Base-by-base conservation (phyloP, 2,797 vertebrate genomes). In the Mus spretus region DNA sequence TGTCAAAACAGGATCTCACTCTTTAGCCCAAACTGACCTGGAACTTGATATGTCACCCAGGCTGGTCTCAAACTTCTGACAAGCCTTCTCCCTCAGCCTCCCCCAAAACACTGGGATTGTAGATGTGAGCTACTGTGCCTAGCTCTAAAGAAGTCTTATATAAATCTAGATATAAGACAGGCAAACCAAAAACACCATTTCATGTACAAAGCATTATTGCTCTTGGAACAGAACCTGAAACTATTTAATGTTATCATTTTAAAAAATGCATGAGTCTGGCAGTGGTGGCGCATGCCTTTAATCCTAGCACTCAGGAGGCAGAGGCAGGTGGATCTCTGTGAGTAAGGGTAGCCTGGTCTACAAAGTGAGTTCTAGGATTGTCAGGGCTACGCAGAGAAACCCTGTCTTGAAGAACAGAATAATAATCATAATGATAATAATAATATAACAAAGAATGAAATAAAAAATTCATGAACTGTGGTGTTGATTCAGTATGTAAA, bases 151-250 rank as follows among this genome's bases (percentile, higher is more conserved):
- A 90, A 93, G 50, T 57, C 50, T 84, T 72, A 20, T 19, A 20
- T 72, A 37, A n/a, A 19, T 72, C 37, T 47, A 28, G 81, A 74
- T 40, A 24, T 20, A 37, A 88, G 44, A 53, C 47, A 90, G 72
- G 11, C 53, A 63, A 81, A 74, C 22, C 61, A 6, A 19, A 67
- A 94, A 47, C 7, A 84, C 13, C 1, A 10, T 40, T 55, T 53
- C 78, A 31, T 65, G 26, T 26, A 65, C 47, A 55, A 83, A 81
- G 31, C 12, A 3, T 59, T 17, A 34, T 61, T 77, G 87, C 20
- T 89, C 87, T 87, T 67, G 84, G 47, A 65, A 86, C 72, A 20
- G 90, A 86, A 93, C 78, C n/a, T 13, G 1, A 57, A 67, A 37
- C 10, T 6, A 57, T 61, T 86, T 78, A 57, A 34, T 57, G 63